phyloP scores from a whole-genome alignment of 2,888 invertebrate genomes.

The Ophioninae sp. region DNA sequence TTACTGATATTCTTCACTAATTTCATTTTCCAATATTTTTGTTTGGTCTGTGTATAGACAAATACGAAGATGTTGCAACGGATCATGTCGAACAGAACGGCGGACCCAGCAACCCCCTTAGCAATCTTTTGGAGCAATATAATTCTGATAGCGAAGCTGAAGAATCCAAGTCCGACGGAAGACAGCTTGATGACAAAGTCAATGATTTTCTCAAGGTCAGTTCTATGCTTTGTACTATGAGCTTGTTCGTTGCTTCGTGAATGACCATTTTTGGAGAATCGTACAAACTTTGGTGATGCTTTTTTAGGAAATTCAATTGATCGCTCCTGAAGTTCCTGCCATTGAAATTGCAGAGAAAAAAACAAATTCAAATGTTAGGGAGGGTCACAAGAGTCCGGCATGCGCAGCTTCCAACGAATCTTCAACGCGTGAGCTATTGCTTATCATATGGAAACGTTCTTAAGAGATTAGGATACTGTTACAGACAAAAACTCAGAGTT shows the following conservation, averaged over 20 bases:
- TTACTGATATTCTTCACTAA: too few relatives aligned
- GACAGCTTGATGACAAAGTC: slow-evolving; percentile 75
- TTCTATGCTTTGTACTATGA: neutral
- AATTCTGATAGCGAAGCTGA: slow-evolving; percentile 78
- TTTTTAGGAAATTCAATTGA: slow-evolving; percentile 77
- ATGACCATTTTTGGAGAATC: neutral
- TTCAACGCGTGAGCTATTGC: slow-evolving; percentile 42
- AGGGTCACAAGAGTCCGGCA: slow-evolving; percentile 20
- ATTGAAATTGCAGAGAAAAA: slow-evolving; percentile 21
- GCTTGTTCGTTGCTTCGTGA: neutral
- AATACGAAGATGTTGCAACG: slow-evolving; percentile 68
- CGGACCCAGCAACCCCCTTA: slow-evolving; percentile 74
- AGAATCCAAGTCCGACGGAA: slow-evolving; percentile 65
- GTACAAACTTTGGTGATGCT: neutral
- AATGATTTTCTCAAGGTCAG: slow-evolving; percentile 78
- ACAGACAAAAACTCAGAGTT: too few relatives aligned
- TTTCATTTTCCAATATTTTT: neutral
- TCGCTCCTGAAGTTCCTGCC: slow-evolving; percentile 70
- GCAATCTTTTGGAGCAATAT: slow-evolving; percentile 77
- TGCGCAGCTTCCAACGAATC: slow-evolving; percentile 36
- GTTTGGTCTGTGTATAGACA: slow-evolving; percentile 60
- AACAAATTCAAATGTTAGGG: slow-evolving; percentile 43
- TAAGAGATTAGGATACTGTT: neutral
- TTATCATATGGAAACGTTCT: neutral
- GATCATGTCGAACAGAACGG: slow-evolving; percentile 72